Evolutionary conservation across 2,888 invertebrate genomes (phyloP).

Genomic region (Phyto melanocephala): DNA sequence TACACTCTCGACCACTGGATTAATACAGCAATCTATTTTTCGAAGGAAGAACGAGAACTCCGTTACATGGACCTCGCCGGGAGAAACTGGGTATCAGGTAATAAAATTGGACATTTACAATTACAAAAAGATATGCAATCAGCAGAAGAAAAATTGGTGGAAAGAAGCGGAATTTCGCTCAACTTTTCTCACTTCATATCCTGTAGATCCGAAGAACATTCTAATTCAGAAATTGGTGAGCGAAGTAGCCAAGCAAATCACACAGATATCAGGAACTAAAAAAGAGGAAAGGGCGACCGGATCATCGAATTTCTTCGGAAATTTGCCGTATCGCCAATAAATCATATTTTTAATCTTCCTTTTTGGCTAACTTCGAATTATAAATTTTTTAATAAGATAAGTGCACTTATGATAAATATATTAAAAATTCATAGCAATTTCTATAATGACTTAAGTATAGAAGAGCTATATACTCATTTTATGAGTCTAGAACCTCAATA

Average conservation of each 20-base stretch:
- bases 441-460: conserved; percentile 19
- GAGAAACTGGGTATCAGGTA: conserved; percentile 22
- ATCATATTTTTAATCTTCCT: background rate
- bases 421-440: too few species aligned
- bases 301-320: too few species aligned
- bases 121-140: background rate
- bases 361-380: conserved; percentile 21
- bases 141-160: conserved; percentile 48
- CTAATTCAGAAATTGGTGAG: background rate
- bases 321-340: background rate
- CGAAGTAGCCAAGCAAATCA: background rate
- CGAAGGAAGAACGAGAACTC: conserved; percentile 11
- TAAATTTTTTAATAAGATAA: conserved; percentile 32
- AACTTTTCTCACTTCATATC: conserved; percentile 18
- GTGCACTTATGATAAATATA: too few species aligned
- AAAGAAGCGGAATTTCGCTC: conserved; percentile 39
- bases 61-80: conserved; percentile 23
- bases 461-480: conserved; percentile 2
- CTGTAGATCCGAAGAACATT: conserved; percentile 25
- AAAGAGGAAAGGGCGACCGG: too few species aligned
- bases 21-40: conserved; percentile 16
- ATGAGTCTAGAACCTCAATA: too few species aligned
- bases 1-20: conserved; percentile 17
- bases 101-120: conserved; percentile 41
- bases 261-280: background rate